phyloP scores from a whole-genome alignment of 1,140 invertebrate species.

The Bombus waltoni region DNA sequence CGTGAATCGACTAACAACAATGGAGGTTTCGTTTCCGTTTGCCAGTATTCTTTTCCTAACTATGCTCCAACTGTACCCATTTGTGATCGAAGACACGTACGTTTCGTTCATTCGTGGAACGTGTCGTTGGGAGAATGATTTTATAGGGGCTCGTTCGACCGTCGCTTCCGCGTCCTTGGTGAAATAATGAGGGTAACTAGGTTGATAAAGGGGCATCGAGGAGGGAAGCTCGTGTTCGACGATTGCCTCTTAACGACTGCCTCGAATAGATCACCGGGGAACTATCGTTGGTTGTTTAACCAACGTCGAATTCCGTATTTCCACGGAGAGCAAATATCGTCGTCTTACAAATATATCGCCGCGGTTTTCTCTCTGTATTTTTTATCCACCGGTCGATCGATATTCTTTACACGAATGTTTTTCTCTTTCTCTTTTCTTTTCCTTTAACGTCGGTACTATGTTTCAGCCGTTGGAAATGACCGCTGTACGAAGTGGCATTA shows the following conservation, averaged over 20 bases:
- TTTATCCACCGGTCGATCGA: not conserved
- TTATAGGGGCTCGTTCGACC: slow-evolving; percentile 14
- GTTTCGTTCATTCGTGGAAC: slow-evolving; percentile 2
- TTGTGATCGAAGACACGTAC: slow-evolving; percentile 29
- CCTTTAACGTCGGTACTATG: not conserved
- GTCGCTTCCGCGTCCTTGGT: not conserved
- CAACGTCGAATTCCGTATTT: not conserved
- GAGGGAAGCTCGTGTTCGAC: not conserved
- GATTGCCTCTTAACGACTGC: slow-evolving; percentile 12
- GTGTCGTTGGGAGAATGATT: slow-evolving; percentile 13
- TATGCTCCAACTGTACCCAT: not conserved
- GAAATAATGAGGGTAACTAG: slow-evolving; percentile 25
- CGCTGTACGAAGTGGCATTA: no score
- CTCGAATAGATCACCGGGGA: not conserved
- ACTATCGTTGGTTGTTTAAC: not conserved
- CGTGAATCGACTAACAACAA: slow-evolving; percentile 42
- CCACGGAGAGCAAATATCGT: not conserved
- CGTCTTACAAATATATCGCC: not conserved
- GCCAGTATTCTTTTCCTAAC: not conserved
- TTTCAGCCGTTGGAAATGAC: not conserved
- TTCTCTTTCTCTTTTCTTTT: no score
- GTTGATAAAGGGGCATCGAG: slow-evolving; percentile 22
- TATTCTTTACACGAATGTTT: not conserved
- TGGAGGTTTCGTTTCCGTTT: not conserved
- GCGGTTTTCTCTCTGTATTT: not conserved